Base-by-base conservation (phyloP, 2,888 invertebrate genomes). In the Ectropis crepuscularia region DNA sequence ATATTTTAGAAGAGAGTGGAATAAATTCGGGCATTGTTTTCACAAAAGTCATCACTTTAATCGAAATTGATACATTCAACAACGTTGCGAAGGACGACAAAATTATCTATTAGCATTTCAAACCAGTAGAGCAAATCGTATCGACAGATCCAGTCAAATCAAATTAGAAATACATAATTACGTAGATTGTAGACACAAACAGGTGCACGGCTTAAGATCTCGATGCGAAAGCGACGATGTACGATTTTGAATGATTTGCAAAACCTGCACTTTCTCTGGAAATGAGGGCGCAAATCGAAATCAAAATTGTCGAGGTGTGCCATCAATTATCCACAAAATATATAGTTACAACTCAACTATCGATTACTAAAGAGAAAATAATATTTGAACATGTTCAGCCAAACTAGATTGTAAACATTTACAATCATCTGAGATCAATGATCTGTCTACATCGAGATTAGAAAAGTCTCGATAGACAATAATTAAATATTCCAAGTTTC, bases 241-340 rank as follows among this genome's bases (percentile, higher is more conserved):
- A 73, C 74, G 74, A 79, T 74, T 71, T 74, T 72, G 69, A 78
- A 76, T 78, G 75, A 80, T 82, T 73, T 73, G 79, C 77, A 73
- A 76, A 80, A 82, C 73, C 76, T 72, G 76, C 72, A 81, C 83
- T 84, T 84, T 83, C 85, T 75, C 80, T 69, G 39, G 59, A 75
- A 79, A 78, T 69, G 77, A 75, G 77, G 73, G 70, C 78, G 72
- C 67, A 69, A 76, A 71, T 73, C 70, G 58, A 68, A 71, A 70
- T 67, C 71, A 64, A 77, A 76, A 77, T 77, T 75, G 69, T 67
- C 63, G 49, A 68, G 70, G 63, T 71, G 69, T 62, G 71, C 69
- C 74, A 68, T 66, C 63, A 68, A 70, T 68, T 62, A 66, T 58
- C 54, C 57, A 54, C 65, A 62, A 69, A 68, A 70, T 59, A 53